Base-by-base conservation (phyloP, 1,140 invertebrate species). In the Oedothorax gibbosus region DNA sequence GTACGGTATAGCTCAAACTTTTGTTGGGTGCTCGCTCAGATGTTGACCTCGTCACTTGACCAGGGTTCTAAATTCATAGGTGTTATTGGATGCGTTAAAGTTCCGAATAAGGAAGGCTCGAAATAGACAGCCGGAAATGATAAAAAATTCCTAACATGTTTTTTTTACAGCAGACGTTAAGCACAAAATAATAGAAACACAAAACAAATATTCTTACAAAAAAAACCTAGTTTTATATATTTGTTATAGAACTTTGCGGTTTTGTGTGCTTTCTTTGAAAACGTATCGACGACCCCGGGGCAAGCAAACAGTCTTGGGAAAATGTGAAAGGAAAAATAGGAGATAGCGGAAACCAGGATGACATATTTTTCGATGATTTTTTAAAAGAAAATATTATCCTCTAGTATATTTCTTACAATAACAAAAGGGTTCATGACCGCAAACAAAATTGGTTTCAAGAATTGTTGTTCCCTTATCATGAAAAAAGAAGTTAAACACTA, bases 281-380 rank as follows among this genome's bases (percentile, higher is more conserved):
- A 71, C 54, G 69, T 71, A 71, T 71, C 54, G 69, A 51, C 12
- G 51, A 51, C 69, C 50, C 50, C 9, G 20, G 69, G 69, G 18
- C 50, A 18, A 18, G 69, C 49, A 71, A 71, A 71, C 69, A 71
- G 69, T 71, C 50, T 71, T n/a, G 49, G 10, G 65, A 68, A 68
- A 50, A 21, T 35, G 49, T 7, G 51, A 7, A 51, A n/a, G n/a
- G 21, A 6, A 53, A 18, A 71, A 54, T 51, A 53, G 69, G 7
- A 71, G 69, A 71, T 71, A 71, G 69, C 50, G 50, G 69, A 71
- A 71, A 51, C 15, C 50, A 53, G 54, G 50, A 20, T 71, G 69
- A 71, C 51, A 71, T 71, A 71, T 71, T 71, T 71, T 71, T 71
- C 69, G 69, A 71, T 71, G 51, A 71, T 71, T 71, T 71, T 51